Evolutionary conservation across 1,140 invertebrate genomes (phyloP), one percentile per base, ranked within the genome.

Genomic region (Carposina sasakii): DNA sequence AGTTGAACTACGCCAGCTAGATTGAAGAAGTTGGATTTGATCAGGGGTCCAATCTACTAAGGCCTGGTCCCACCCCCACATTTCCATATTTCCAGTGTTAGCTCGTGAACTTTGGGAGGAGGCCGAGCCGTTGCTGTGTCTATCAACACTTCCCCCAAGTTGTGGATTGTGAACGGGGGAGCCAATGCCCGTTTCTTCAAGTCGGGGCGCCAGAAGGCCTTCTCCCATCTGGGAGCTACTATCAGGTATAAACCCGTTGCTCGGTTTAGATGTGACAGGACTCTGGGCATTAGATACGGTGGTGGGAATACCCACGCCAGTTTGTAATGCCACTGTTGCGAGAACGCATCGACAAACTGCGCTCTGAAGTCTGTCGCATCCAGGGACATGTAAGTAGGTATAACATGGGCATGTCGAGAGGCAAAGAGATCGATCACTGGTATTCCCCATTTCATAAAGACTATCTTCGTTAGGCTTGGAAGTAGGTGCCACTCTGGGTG

Each of bases 391-490:
- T 78, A 78, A 0, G 12, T 53, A 6, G 16, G 49, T 10, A 67
- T 50, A 3, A 76, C 64, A 13, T 67, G 59, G 12, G 71, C 61
- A 1, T 47, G 53, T n/a, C 31, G 48, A 0, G 63, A 67, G 0
- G 74, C 76, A 48, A 81, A 77, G 1, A 77, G 51, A 43, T 81
- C 74, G 19, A 77, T 54, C 5, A 52, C 57, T 5, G 70, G 68
- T 5, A 33, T 52, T 5, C 71, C 72, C 67, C 60, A 73, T 40
- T 37, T 56, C 12, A 45, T 37, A 49, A 74, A 71, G 1, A 70
- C 66, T 17, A n/a, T 15, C 9, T 40, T 24, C 41, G 54, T 63
- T 12, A 58, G 54, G 23, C 9, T 2, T 24, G 54, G 37, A 39
- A 54, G 22, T 1, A 72, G 50, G 30, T 71, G 64, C 63, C 67